Percentiles rank a stretch among this genome's conserved stretches.
Conservation (phyloP, 2,888 invertebrate species). For the Stramonita haemastoma region DNA sequence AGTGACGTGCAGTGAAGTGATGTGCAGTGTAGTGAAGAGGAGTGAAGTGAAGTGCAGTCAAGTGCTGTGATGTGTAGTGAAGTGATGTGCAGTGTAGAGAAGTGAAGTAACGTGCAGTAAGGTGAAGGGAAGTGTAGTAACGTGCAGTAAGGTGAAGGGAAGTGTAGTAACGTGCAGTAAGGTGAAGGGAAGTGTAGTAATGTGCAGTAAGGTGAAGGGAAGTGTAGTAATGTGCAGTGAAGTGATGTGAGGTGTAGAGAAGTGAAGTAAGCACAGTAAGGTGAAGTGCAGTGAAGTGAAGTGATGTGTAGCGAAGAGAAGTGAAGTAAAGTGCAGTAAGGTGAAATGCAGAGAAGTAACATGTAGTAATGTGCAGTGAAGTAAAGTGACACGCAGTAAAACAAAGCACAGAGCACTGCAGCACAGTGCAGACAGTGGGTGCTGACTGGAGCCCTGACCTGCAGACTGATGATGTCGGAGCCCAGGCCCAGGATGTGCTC, state of each 20-base stretch:
- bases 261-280: not conserved
- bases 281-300: not conserved
- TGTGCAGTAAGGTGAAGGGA: not conserved
- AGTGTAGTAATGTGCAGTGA: not conserved
- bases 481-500: constrained; percentile 97
- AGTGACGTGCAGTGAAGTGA: not conserved
- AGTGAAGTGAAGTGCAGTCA: not conserved
- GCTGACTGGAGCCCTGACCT: constrained; percentile 77
- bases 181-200: too few relatives aligned
- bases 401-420: too few relatives aligned
- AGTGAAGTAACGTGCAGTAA: not conserved
- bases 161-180: not conserved
- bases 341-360: not conserved
- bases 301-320: not conserved
- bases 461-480: constrained; percentile 96
- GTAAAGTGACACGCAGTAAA: not conserved
- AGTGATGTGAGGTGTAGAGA: not conserved
- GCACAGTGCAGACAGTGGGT: too few relatives aligned
- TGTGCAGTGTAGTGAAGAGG: not conserved
- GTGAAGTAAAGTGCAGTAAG: not conserved
- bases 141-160: not conserved
- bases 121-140: not conserved
- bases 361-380: not conserved
- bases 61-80: not conserved
- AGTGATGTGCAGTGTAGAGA: too few relatives aligned